Conservation (phyloP, 2,113 vertebrate species). For the Ondatra zibethicus region DNA sequence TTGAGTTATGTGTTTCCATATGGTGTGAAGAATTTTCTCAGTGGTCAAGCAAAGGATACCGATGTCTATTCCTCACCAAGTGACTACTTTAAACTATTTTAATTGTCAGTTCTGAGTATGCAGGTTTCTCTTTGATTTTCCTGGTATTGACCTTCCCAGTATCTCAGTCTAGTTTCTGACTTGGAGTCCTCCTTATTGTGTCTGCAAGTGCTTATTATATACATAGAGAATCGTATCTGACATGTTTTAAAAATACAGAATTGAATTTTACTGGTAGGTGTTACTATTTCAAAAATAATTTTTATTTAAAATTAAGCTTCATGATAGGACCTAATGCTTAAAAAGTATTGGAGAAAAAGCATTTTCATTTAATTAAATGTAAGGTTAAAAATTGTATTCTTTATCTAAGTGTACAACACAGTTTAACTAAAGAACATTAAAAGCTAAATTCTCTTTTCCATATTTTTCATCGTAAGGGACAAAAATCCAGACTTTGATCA, state of each 20-base stretch:
- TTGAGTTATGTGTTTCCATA: constrained; percentile 57
- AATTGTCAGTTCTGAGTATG: constrained; percentile 58
- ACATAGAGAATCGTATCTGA: not conserved
- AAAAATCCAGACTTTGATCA: constrained; percentile 56
- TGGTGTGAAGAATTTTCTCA: constrained; percentile 46
- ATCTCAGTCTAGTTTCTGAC: not conserved
- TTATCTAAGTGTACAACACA: constrained; percentile 43
- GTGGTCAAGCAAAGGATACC: constrained; percentile 32
- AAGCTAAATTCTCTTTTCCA: not conserved
- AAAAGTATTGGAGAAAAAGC: not conserved
- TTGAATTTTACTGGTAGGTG: not conserved
- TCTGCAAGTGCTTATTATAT: not conserved
- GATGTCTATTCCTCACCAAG: constrained; percentile 35
- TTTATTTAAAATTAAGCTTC: constrained; percentile 52
- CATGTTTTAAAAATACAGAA: constrained; percentile 30
- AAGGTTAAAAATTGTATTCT: not conserved
- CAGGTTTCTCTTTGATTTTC: not conserved
- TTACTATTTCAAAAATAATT: constrained; percentile 27
- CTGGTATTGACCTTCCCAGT: not conserved
- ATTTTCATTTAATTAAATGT: constrained; percentile 43
- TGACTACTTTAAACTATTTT: constrained; percentile 47
- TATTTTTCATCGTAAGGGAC: constrained; percentile 75
- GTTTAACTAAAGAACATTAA: constrained; percentile 35
- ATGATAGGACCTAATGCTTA: not conserved
- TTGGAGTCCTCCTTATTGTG: not conserved